Evolutionary conservation across 2,888 invertebrate genomes (phyloP), one percentile per base, ranked within the genome.

Genomic region (Mystacides longicornis): DNA sequence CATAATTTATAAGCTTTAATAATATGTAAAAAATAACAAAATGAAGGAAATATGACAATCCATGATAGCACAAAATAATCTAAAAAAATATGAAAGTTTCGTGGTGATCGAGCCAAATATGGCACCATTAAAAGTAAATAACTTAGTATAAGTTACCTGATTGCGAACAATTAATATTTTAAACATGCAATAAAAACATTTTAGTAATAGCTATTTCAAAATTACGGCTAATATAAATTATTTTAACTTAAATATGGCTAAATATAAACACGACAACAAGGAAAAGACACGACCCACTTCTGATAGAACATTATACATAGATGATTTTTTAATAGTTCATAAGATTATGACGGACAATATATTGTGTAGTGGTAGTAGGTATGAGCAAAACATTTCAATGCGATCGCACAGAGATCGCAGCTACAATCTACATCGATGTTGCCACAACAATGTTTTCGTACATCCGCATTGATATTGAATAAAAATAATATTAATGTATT

Each of bases 211-310:
- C 47, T 23, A 47, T 57, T 50, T 20, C 22, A 20, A 7, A 46
- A 46, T 37, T 45, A n/a, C 21, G 20, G 2, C 33, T 37, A 57
- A 46, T 46, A 46, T 23, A 37, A 37, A 46, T 52, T 54, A 37
- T 54, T 54, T 55, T 54, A 48, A 46, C 43, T 55, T 57, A 57
- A 57, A 57, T 57, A 57, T 57, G 57, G 54, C 54, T 54, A 57
- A 57, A 54, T 52, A 57, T 54, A 57, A 57, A 57, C 55, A 55
- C 57, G 57, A 54, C 57, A 57, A 57, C 57, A 57, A 57, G 54
- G 54, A 49, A 31, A 49, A 55, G 51, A 52, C 45, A 54, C 57
- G 57, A 57, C 57, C 57, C 54, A 57, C 57, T 57, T 57, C 51
- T 55, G 52, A 57, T 57, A n/a, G n/a, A n/a, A n/a, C n/a, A n/a